phyloP scores from a whole-genome alignment of 2,113 vertebrate genomes.

The Paratilapia polleni region DNA sequence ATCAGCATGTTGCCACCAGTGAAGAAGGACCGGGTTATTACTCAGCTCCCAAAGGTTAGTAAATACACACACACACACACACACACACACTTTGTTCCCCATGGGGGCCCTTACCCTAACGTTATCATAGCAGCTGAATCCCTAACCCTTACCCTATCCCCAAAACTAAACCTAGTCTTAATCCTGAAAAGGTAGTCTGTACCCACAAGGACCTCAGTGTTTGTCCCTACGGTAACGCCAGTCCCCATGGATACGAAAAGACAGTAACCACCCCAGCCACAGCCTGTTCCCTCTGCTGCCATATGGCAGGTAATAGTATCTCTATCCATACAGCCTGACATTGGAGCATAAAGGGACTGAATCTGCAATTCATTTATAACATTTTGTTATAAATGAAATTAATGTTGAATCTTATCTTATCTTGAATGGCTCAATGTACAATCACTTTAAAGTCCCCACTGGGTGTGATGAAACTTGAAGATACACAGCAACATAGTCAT shows the following conservation, averaged over 20 bases:
- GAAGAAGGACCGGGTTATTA: conserved; percentile 89
- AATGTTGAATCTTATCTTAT: too few species aligned
- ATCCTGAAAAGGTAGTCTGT: neutral
- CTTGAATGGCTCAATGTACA: too few species aligned
- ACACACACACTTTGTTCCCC: neutral
- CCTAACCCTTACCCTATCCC: neutral
- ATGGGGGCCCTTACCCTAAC: too few species aligned
- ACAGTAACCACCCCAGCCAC: neutral
- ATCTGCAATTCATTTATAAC: neutral
- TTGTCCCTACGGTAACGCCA: neutral
- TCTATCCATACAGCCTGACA: neutral
- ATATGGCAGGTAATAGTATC: neutral
- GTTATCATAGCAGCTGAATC: neutral
- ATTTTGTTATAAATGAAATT: too few species aligned
- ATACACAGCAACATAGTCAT: too few species aligned
- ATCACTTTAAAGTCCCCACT: too few species aligned
- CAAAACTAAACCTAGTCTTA: neutral
- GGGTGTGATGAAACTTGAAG: too few species aligned
- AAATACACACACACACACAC: neutral
- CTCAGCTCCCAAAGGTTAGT: conserved; percentile 87
- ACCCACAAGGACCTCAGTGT: neutral
- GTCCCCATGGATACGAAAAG: neutral
- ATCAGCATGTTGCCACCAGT: conserved; percentile 89
- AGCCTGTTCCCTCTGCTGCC: neutral
- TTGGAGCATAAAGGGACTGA: neutral